A percentile compares a stretch with the other conserved stretches of the same genome.
These are phyloP conservation scores for Folsomia candida DNA, from an alignment of 2,888 invertebrate genomes.

Conservation along the genomic window DNA sequence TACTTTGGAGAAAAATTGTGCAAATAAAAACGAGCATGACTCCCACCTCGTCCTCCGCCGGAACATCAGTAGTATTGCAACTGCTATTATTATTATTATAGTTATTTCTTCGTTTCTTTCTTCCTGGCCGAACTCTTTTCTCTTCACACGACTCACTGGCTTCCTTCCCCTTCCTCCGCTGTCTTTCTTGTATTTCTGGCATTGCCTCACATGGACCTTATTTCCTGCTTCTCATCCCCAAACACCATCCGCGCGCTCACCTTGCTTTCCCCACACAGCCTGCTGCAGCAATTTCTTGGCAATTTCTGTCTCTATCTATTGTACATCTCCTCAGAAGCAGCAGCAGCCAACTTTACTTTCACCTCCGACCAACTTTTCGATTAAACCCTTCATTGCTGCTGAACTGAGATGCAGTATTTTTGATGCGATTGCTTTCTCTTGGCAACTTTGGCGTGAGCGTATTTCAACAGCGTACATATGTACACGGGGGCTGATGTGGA, in stretches of 20 bases:
- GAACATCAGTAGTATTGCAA: too few relatives aligned
- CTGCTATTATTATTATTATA: slow-evolving; percentile 17
- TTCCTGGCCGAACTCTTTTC: background rate
- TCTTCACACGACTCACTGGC: slow-evolving; percentile 11
- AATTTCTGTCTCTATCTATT: background rate
- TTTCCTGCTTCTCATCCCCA: background rate
- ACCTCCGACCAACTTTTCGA: slow-evolving; percentile 13
- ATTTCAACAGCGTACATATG: background rate
- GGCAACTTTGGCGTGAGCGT: background rate
- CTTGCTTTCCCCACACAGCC: background rate
- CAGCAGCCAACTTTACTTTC: slow-evolving; percentile 3
- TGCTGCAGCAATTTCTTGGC: background rate
- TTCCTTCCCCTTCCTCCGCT: background rate
- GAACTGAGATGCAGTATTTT: background rate
- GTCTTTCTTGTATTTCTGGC: background rate
- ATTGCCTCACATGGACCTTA: background rate
- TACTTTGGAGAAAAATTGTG: slow-evolving; percentile 6
- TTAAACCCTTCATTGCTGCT: slow-evolving; percentile 10
- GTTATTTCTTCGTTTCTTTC: slow-evolving; percentile 19
- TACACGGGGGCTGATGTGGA: background rate
- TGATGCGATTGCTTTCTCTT: background rate
- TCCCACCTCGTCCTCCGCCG: slow-evolving; percentile 15
- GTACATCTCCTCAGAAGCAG: background rate
- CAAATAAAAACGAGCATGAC: slow-evolving; percentile 15
- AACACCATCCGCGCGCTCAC: background rate